Percentiles rank a stretch among this genome's conserved stretches.
phyloP scores from a whole-genome alignment of 1,140 invertebrate genomes.

The Caenorhabditis tropicalis region DNA sequence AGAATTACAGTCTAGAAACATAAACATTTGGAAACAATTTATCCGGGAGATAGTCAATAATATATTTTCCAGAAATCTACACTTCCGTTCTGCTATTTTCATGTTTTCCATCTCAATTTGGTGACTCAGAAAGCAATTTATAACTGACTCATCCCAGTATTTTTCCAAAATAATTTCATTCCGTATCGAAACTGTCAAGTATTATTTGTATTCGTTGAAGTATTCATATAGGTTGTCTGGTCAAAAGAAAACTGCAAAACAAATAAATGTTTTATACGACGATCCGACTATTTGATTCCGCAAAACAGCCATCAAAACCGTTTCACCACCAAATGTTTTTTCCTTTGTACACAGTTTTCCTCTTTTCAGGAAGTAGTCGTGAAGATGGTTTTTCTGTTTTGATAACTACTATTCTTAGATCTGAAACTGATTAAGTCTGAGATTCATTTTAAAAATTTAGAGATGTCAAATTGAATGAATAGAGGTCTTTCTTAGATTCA shows the following conservation, averaged over 20 bases:
- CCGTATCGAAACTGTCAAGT: slow-evolving; percentile 11
- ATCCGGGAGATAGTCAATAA: no score
- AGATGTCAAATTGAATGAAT: no score
- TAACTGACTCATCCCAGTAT: neutral
- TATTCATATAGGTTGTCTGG: slow-evolving; percentile 16
- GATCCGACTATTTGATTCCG: neutral
- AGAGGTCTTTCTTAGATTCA: no score
- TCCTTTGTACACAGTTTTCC: neutral
- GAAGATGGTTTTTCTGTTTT: no score
- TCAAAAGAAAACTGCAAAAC: slow-evolving; percentile 41
- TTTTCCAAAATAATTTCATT: neutral
- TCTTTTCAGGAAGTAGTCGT: neutral
- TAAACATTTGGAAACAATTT: no score
- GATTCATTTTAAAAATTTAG: no score
- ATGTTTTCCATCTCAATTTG: neutral
- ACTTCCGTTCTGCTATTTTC: no score
- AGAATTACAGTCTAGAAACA: no score
- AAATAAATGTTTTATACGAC: slow-evolving; percentile 13
- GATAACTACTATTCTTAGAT: no score
- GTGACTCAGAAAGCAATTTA: neutral
- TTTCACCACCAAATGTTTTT: slow-evolving; percentile 3
- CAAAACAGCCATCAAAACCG: slow-evolving; percentile 2
- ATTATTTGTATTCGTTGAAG: slow-evolving; percentile 10
- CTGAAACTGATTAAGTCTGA: no score
- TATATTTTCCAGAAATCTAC: no score